Base-by-base conservation (phyloP, 2,888 invertebrate species). In the Agrypnus murinus region DNA sequence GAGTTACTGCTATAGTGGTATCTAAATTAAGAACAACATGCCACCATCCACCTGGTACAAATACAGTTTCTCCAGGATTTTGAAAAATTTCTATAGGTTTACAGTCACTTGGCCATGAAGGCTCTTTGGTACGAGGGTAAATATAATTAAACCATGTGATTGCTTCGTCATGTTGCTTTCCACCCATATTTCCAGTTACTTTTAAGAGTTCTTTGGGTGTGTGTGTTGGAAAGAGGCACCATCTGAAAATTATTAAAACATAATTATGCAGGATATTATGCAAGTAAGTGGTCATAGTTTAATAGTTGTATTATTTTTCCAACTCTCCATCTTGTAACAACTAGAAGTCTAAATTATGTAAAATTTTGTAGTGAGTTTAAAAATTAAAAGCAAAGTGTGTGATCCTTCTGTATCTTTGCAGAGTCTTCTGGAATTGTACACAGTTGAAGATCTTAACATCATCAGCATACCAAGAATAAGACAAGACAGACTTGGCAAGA, bases 31-130 rank as follows among this genome's bases (percentile, higher is more conserved):
- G 88, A 10, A 99, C 99, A 15, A 99, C 99, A 85, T 99, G 99
- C 99, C 99, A 99, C 99, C 99, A 99, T 8, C 99, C 99, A 14
- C 97, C 97, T 8, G 98, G 98, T 65, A 99, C 97, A 87, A 98
- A 99, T 32, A 99, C 97, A 2, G 98, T 99, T 84, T 99, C 99
- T 15, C 98, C 98, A 10, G 98, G 97, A 79, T 92, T 91, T 85
- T 99, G 99, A 4, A 99, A 87, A 78, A 98, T 95, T 87, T 99
- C 98, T 74, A 98, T 90, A 58, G 98, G 98, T 84, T 93, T 91
- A 85, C 91, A 98, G 84, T 97, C 93, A 78, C 90, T 87, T 15
- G 99, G 99, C 99, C 99, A 99, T 32, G 91, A 88, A 9, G 94
- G 90, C 74, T 92, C 87, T 84, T 96, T 93, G 15, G 97, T 97